phyloP scores from a whole-genome alignment of 2,888 invertebrate genomes.

The Xanthorhoe designata region DNA sequence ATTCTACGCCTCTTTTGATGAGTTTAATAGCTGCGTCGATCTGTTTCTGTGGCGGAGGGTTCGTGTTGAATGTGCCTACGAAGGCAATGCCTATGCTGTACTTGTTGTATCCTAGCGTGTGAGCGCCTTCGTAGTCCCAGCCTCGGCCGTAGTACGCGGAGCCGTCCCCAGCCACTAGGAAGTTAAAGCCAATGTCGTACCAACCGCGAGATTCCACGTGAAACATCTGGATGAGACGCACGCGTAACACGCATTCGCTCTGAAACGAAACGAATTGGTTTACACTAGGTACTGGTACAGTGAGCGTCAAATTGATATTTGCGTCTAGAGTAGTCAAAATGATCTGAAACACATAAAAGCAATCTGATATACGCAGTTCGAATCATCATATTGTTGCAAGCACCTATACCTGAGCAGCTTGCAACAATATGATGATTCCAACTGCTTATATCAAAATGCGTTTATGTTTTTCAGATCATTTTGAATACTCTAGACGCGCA shows the following conservation, averaged over 20 bases:
- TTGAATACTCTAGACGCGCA: no score
- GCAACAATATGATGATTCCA: no score
- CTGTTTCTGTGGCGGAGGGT: slow-evolving; percentile 80
- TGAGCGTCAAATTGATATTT: no score
- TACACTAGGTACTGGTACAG: no score
- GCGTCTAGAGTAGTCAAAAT: no score
- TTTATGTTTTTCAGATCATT: no score
- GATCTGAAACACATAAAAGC: no score
- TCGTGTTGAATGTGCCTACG: slow-evolving; percentile 88
- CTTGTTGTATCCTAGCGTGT: slow-evolving; percentile 88
- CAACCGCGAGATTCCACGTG: slow-evolving; percentile 88
- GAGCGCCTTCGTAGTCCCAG: slow-evolving; percentile 90
- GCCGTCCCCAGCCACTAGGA: slow-evolving; percentile 92
- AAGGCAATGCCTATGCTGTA: slow-evolving; percentile 89
- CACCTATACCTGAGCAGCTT: no score
- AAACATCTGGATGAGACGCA: slow-evolving; percentile 87
- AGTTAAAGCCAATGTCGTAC: slow-evolving; percentile 91
- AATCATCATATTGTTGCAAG: no score
- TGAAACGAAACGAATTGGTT: slow-evolving; percentile 48
- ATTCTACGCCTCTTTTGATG: slow-evolving; percentile 86
- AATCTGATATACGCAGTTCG: no score
- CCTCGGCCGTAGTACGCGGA: slow-evolving; percentile 90
- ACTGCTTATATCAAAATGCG: no score
- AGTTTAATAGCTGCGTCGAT: slow-evolving; percentile 87
- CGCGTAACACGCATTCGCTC: slow-evolving; percentile 86